Evolutionary conservation across 2,888 invertebrate genomes (phyloP), one percentile per base, ranked within the genome.

Genomic region (Coelopa pilipes): DNA sequence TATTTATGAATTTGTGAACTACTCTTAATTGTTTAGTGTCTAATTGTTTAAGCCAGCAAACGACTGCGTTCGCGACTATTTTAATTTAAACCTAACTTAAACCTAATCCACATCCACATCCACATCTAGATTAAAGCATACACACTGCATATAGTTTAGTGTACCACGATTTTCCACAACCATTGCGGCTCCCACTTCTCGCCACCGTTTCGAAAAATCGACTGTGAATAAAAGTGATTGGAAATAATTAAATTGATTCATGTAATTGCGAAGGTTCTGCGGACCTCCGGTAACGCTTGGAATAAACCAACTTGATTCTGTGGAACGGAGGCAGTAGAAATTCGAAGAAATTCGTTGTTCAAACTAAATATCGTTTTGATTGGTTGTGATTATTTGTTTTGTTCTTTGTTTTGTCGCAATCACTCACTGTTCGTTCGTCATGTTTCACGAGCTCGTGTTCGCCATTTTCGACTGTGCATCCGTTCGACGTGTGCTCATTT

Each of bases 1-100:
- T 13, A 62, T 78, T 34, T 34, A 34, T 34, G 7, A 34, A 76
- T 76, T 77, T 79, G 75, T 76, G 75, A 74, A 73, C 79, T 76
- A 78, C 21, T 21, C 21, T 62, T 62, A 62, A 24, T 24, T 50
- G 66, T 66, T 66, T 47, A 50, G 49, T 66, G 21, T 1, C 17
- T 47, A 65, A 50, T 49, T 66, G 21, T 1, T 47, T 47, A 65
- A 46, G 17, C n/a, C 57, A 19, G 45, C 9, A 17, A 47, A 57
- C 57, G 24, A 53, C 55, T 69, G 34, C 13, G 55, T 69, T 34
- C 57, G 19, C 19, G 2, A 59, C 46, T 57, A 46, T 69, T 69
- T 55, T 57, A 69, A 47, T 69, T 17, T 66, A 15, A 15, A 49
- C 49, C 19, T 49, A 66, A 50, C 50, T 66, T 49, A 66, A 65